Evolutionary conservation across 2,888 invertebrate species (phyloP).

Genomic region (Disparrhopalites patrizii): DNA sequence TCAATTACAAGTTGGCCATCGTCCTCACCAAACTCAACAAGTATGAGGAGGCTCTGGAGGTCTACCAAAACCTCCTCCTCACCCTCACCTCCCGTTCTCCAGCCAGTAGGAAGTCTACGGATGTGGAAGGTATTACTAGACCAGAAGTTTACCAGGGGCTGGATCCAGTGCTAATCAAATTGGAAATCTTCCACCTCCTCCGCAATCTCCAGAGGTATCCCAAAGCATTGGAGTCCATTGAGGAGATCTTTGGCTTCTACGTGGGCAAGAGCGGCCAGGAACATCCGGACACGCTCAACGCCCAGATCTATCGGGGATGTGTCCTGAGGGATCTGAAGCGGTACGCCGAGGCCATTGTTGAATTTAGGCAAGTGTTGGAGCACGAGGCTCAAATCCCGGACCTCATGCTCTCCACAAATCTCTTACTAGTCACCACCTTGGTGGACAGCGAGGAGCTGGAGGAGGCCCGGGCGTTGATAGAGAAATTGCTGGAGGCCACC

Average conservation of each 20-base stretch:
- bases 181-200: neutral
- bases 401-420: neutral
- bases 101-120: neutral
- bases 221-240: neutral
- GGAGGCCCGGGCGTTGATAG: neutral
- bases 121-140: no score
- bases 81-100: neutral
- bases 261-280: neutral
- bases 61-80: neutral
- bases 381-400: neutral
- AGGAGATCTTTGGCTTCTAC: neutral
- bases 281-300: neutral
- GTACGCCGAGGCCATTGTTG: neutral
- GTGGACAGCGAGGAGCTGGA: neutral
- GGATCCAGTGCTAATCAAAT: neutral
- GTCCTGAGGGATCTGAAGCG: neutral
- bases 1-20: neutral
- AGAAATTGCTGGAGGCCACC: neutral
- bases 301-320: neutral
- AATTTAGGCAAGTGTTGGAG: neutral
- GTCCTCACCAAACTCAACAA: neutral
- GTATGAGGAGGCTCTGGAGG: neutral
- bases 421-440: neutral
- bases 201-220: neutral
- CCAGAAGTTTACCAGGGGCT: no score